Evolutionary conservation across 2,888 invertebrate species (phyloP).

Genomic region (Agrochola lychnidis): DNA sequence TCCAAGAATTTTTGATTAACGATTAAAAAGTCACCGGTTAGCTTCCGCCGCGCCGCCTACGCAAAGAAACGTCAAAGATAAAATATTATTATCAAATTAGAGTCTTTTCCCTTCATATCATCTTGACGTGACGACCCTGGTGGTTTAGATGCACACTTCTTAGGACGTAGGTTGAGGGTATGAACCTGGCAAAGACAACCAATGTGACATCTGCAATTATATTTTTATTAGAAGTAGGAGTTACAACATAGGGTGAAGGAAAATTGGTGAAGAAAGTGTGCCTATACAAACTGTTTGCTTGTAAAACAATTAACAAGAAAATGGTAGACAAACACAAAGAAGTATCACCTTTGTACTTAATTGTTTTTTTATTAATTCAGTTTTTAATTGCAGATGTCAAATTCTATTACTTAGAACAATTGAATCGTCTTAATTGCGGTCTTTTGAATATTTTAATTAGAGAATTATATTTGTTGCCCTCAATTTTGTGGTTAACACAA

Average conservation of each 20-base stretch:
- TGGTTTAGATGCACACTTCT: background rate
- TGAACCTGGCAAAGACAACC: background rate
- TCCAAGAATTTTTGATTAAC: background rate
- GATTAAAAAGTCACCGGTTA: background rate
- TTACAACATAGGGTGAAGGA: background rate
- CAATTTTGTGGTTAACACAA: constrained; percentile 36
- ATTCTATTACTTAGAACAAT: constrained; percentile 30
- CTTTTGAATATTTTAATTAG: constrained; percentile 34
- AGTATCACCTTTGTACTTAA: background rate
- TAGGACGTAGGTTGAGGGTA: background rate
- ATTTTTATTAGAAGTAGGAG: background rate
- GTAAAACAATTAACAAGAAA: background rate
- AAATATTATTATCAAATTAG: background rate
- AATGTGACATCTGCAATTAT: background rate
- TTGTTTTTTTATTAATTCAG: background rate
- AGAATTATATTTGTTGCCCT: constrained; percentile 35
- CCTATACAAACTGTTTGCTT: background rate
- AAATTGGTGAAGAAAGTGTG: background rate
- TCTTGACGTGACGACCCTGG: background rate
- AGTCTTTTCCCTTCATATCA: background rate
- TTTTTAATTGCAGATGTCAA: constrained; percentile 9
- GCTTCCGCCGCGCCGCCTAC: background rate
- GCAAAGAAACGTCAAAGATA: background rate
- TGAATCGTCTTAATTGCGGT: constrained; percentile 14
- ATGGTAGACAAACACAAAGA: background rate